Conservation (phyloP, 2,888 invertebrate genomes). For the Drosophila melanosoma region DNA sequence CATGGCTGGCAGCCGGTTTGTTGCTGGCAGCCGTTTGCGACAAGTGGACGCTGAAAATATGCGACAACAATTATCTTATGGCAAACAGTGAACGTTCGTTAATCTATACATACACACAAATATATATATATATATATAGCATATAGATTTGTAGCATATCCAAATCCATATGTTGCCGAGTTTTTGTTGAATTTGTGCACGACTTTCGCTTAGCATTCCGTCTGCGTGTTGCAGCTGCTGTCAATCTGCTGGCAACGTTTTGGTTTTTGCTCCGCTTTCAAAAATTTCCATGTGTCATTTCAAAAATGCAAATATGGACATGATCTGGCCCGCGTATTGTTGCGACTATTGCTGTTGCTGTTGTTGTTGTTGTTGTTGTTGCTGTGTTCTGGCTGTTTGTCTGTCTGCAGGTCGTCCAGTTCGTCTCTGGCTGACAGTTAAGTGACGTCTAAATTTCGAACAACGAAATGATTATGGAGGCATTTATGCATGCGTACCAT, state of each 20-base stretch:
- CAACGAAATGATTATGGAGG: constrained; percentile 79
- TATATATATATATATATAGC: neutral
- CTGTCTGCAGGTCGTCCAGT: constrained; percentile 40
- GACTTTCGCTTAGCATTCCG: constrained; percentile 21
- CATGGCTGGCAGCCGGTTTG: constrained; percentile 42
- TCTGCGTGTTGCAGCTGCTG: constrained; percentile 74
- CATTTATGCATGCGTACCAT: constrained; percentile 79
- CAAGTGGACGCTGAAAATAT: constrained; percentile 75
- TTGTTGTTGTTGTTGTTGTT: constrained; percentile 10
- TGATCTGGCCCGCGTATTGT: constrained; percentile 63
- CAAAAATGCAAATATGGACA: constrained; percentile 81
- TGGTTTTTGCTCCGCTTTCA: constrained; percentile 64
- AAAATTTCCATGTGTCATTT: constrained; percentile 81
- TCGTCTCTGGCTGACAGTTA: constrained; percentile 65
- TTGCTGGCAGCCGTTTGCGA: constrained; percentile 47
- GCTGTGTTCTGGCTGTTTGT: constrained; percentile 5
- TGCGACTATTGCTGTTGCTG: constrained; percentile 1
- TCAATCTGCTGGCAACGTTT: constrained; percentile 75
- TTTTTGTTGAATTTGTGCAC: constrained; percentile 26
- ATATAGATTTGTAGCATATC: constrained; percentile 46
- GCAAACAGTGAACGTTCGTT: constrained; percentile 39
- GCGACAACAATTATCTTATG: constrained; percentile 76
- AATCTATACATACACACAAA: constrained; percentile 4
- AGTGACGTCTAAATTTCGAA: constrained; percentile 82
- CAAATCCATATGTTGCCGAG: constrained; percentile 66